Evolutionary conservation across 2,797 vertebrate species (phyloP), one percentile per base, ranked within the genome.

Genomic region (Chrysocyon brachyurus): DNA sequence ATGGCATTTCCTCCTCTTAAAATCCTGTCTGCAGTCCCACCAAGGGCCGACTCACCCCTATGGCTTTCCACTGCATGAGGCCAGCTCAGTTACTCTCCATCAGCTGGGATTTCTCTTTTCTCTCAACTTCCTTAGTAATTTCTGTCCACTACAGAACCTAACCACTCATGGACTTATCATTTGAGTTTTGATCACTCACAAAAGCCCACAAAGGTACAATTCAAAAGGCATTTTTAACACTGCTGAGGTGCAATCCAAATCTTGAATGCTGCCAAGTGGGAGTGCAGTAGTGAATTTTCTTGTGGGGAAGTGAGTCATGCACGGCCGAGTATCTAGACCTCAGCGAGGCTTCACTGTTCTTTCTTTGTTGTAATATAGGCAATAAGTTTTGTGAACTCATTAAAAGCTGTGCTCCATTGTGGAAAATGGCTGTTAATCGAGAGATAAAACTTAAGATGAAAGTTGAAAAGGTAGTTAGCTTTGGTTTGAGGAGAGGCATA

Each of bases 401-500:
- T 92, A 75, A 87, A 93, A 93, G 49, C 93, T 78, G 52, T 83
- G 33, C 61, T 94, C 17, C 40, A 6, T 79, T 52, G 59, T 87
- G 84, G 64, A 89, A 97, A 86, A 94, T 75, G 90, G 28, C 84
- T 96, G 73, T 97, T 87, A 96, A 96, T 77, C 2, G 26, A 94
- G 73, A 97, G 96, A 91, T 90, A 85, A 96, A 96, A 96, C 63
- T 88, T 96, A 61, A 95, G 64, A 82, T 94, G 87, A 95, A 90
- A 81, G 57, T 36, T 94, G 70, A 64, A 96, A 87, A 91, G 78
- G 61, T 59, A 79, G 83, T 96, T 94, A 95, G 93, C 82, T 92
- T 92, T 85, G 87, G 22, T 85, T 75, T 91, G 61, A 92, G 40
- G 56, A 97, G 28, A 93, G 21, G 28, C 40, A 90, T 3, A 87